Percentiles rank a stretch among this genome's conserved stretches.
Conservation (phyloP, 2,888 invertebrate species). For the Polydrusus tereticollis region DNA sequence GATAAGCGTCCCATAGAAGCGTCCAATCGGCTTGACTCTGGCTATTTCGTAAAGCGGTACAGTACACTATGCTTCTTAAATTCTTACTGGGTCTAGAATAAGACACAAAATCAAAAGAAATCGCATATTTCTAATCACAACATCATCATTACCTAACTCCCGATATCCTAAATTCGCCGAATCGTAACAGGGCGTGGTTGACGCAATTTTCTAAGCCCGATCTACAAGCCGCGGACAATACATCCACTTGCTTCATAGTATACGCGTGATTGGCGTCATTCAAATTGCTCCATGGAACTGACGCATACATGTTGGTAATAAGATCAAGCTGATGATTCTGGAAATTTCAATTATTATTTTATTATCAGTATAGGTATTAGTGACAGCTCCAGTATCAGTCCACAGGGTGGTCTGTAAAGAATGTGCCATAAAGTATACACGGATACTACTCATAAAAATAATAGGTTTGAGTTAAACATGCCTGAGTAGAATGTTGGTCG, state of each 20-base stretch:
- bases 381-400: no score
- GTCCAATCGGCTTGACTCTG: constrained; percentile 72
- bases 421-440: no score
- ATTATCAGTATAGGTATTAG: no score
- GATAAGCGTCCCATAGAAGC: constrained; percentile 73
- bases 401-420: no score
- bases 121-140: neutral
- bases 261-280: constrained; percentile 65
- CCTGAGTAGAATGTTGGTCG: no score
- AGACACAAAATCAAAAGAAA: neutral
- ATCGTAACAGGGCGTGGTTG: constrained; percentile 61
- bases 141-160: constrained; percentile 31
- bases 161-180: constrained; percentile 36
- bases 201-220: constrained; percentile 73
- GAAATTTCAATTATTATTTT: neutral
- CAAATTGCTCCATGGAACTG: constrained; percentile 35
- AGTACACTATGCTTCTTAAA: constrained; percentile 80
- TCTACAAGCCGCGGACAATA: constrained; percentile 75
- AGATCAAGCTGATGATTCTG: constrained; percentile 45
- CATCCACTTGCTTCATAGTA: constrained; percentile 72
- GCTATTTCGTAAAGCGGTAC: constrained; percentile 78
- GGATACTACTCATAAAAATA: no score
- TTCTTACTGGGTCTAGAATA: constrained; percentile 72
- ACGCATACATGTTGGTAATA: constrained; percentile 31
- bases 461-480: no score